Conservation (phyloP, 2,113 vertebrate species). For the Phasianus colchicus region DNA sequence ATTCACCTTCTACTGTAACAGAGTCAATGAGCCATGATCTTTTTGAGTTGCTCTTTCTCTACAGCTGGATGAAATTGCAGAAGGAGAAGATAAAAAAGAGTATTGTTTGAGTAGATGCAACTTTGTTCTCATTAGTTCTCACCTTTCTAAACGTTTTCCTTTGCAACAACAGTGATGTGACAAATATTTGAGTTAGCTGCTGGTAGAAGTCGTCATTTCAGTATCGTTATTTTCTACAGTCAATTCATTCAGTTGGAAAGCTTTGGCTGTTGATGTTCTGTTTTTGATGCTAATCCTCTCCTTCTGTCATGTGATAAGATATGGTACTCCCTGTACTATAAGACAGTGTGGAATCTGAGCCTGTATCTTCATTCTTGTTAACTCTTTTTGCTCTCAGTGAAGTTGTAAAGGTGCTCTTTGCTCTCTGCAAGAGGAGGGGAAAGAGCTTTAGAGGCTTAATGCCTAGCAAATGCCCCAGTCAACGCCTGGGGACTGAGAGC, state of each 20-base stretch:
- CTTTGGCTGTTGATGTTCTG: background rate
- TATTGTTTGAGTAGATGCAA: background rate
- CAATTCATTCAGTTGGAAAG: background rate
- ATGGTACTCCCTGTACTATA: background rate
- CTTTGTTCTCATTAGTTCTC: conserved; percentile 10
- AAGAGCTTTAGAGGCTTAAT: background rate
- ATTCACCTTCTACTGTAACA: conserved; percentile 1
- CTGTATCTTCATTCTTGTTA: background rate
- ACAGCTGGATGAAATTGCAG: conserved; percentile 6
- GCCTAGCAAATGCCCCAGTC: background rate
- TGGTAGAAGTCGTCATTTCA: background rate
- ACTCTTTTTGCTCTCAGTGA: background rate
- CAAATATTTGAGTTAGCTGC: background rate
- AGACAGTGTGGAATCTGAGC: background rate
- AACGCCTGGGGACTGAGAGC: background rate
- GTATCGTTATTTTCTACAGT: background rate
- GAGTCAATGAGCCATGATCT: conserved; percentile 24
- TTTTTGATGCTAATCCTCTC: background rate
- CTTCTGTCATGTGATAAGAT: background rate
- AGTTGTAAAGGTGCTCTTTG: background rate
- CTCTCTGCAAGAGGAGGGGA: background rate
- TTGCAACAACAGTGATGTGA: background rate
- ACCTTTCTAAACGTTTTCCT: background rate
- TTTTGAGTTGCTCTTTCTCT: conserved; percentile 33
- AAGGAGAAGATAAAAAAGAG: conserved; percentile 12